Base-by-base conservation (phyloP, 2,113 vertebrate genomes). In the Cyrtonyx montezumae region DNA sequence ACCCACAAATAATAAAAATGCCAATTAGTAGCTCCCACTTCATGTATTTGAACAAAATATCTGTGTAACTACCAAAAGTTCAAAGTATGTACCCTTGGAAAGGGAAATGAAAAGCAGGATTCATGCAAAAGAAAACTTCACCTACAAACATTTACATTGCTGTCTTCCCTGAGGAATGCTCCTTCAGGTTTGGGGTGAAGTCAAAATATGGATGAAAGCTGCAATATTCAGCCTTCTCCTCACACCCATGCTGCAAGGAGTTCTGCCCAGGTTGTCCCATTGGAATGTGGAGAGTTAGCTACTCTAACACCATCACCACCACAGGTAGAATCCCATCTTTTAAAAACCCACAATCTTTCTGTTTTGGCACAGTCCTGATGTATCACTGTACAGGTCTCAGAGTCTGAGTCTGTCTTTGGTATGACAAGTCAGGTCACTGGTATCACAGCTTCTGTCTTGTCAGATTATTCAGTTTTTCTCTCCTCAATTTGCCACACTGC, bases 271-370 rank as follows among this genome's bases (percentile, higher is more conserved):
- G 43, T 16, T 73, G n/a, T 23, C 32, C 22, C 0, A 2, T 6
- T 6, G 3, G 30, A n/a, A 11, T 30, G 51, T 66, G 68, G 20
- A 45, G 9, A 74, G 8, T 8, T 36, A 30, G 15, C 48, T 49
- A 1, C 36, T 48, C 26, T 23, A 13, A 2, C 26, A 28, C 7
- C 32, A 4, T 18, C 59, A 32, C 34, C 84, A 71, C 16, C 26
- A 28, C 9, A 21, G 0, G 0, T 62, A 16, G 19, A 53, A 46
- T 37, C 37, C 9, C 4, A 14, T 13, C 16, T 70, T 76, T 34
- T 2, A 2, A 59, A 61, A 61, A 34, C 13, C 4, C 28, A 73
- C n/a, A 26, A 2, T 12, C 20, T 10, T 58, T 66, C 61, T 63
- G 3, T 10, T 3, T 2, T 15, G 55, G 30, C 78, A 83, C 13